Conservation (phyloP, 2,113 vertebrate genomes). For the Mohoua ochrocephala region DNA sequence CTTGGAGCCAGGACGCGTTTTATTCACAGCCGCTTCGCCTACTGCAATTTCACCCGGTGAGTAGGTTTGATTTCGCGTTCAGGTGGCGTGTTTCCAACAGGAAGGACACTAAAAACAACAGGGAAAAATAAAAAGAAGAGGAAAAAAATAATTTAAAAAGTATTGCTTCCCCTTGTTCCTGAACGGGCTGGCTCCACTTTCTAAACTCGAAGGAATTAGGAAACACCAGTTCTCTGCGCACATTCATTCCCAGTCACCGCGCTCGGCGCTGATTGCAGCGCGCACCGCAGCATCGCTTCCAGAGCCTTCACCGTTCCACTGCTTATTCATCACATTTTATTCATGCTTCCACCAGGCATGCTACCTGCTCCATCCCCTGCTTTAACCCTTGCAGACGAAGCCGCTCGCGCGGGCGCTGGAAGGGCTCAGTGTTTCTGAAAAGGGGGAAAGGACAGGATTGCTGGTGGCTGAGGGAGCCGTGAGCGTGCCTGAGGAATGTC, state of each 20-base stretch:
- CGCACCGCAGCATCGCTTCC: not conserved
- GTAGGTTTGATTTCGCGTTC: conserved; percentile 41
- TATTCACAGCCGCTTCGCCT: conserved; percentile 28
- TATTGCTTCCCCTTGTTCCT: not conserved
- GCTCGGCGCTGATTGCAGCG: not conserved
- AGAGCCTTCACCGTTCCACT: not conserved
- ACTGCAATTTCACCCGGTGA: conserved; percentile 65
- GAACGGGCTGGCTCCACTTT: not conserved
- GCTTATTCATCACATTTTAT: not conserved
- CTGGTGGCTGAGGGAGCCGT: not conserved
- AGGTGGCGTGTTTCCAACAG: not conserved
- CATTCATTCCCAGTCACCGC: not conserved
- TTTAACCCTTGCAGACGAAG: not conserved
- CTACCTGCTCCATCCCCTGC: not conserved
- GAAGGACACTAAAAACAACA: not conserved
- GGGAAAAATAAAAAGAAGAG: not conserved
- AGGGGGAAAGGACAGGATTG: not conserved
- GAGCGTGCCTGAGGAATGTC: not conserved
- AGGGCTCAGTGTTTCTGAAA: not conserved
- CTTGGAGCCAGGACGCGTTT: conserved; percentile 41
- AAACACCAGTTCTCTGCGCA: not conserved
- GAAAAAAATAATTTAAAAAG: not conserved
- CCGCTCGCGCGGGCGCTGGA: not conserved
- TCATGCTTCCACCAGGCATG: not conserved
- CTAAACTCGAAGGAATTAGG: not conserved